A percentile compares a stretch with the other conserved stretches of the same genome.
Conservation (phyloP, 2,888 invertebrate genomes). For the Rutpela maculata region DNA sequence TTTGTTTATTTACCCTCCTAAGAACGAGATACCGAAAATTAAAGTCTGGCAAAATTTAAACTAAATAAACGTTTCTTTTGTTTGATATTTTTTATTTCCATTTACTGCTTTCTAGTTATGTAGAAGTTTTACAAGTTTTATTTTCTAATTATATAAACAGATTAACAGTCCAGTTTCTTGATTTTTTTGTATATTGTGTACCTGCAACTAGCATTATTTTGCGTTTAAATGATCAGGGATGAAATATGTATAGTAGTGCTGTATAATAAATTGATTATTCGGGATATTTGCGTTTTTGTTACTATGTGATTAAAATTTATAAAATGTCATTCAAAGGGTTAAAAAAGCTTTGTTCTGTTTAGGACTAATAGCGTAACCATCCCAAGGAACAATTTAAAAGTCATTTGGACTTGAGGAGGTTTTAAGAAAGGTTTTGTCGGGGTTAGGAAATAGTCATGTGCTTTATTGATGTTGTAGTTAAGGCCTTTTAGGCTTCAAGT, state of each 20-base stretch:
- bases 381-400: no score
- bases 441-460: no score
- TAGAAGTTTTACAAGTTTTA: conserved; percentile 1
- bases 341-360: no score
- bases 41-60: not conserved
- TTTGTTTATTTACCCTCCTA: not conserved
- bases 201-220: conserved; percentile 21
- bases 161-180: not conserved
- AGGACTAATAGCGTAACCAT: no score
- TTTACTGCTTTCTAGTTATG: not conserved
- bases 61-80: not conserved
- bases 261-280: conserved; percentile 41
- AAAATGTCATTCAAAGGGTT: no score
- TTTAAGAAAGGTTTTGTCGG: no score
- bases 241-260: conserved; percentile 36
- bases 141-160: not conserved
- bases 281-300: conserved; percentile 8
- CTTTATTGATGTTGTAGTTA: no score
- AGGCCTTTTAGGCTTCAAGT: no score
- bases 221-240: conserved; percentile 34
- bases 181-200: not conserved
- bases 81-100: not conserved
- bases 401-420: no score
- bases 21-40: not conserved
- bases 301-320: no score